Conservation (phyloP, 2,888 invertebrate species). For the Tetanocera ferruginea region DNA sequence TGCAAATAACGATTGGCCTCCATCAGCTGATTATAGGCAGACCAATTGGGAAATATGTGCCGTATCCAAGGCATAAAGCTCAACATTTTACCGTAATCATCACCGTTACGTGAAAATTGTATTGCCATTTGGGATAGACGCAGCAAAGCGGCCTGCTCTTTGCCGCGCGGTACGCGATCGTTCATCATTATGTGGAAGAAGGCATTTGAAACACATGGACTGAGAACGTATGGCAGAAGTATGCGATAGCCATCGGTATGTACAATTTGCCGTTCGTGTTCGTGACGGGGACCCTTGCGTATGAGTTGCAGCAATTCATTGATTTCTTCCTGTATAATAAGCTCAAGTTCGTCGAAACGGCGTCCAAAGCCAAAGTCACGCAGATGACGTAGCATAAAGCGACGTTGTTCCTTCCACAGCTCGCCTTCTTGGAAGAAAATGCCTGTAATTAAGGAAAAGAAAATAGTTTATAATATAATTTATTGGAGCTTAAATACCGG, state of each 20-base stretch:
- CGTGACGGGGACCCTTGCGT: slow-evolving; percentile 70
- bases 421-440: slow-evolving; percentile 77
- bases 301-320: slow-evolving; percentile 70
- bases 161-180: slow-evolving; percentile 70
- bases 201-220: slow-evolving; percentile 73
- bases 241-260: slow-evolving; percentile 60
- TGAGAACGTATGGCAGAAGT: slow-evolving; percentile 73
- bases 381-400: slow-evolving; percentile 77
- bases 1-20: slow-evolving; percentile 71
- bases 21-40: slow-evolving; percentile 72
- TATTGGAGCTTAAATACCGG: no score
- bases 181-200: slow-evolving; percentile 73
- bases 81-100: slow-evolving; percentile 75
- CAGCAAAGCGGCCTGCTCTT: slow-evolving; percentile 71
- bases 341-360: slow-evolving; percentile 73
- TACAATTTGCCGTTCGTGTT: slow-evolving; percentile 67
- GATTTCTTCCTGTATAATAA: slow-evolving; percentile 70
- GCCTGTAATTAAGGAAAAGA: slow-evolving; percentile 69
- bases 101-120: slow-evolving; percentile 73
- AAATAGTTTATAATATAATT: no score
- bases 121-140: slow-evolving; percentile 65
- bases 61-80: slow-evolving; percentile 75
- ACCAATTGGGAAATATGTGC: slow-evolving; percentile 73
- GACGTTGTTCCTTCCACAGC: slow-evolving; percentile 77
- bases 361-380: slow-evolving; percentile 80